These are phyloP conservation scores for Drosophila ironensis DNA, from an alignment of 1,140 invertebrate genomes.

Conservation along the genomic window DNA sequence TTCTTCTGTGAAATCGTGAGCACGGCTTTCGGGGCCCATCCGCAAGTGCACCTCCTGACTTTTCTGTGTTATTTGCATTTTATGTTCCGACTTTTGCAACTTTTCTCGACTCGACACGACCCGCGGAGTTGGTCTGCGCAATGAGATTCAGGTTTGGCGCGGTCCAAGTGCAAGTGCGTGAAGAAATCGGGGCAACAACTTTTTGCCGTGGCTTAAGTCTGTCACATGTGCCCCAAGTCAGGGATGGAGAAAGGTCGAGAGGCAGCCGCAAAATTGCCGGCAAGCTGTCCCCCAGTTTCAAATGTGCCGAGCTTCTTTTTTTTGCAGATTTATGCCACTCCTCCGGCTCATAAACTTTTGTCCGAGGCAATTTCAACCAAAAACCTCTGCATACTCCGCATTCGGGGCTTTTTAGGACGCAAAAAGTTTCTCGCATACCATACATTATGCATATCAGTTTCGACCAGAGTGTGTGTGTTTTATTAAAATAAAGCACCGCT, in stretches of 20 bases:
- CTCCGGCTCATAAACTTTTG: constrained; percentile 36
- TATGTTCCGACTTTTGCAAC: constrained; percentile 1
- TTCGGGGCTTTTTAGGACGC: constrained; percentile 23
- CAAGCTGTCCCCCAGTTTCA: constrained; percentile 9
- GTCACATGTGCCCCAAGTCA: neutral
- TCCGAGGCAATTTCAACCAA: constrained; percentile 37
- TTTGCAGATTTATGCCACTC: constrained; percentile 47
- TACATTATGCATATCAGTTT: constrained; percentile 60
- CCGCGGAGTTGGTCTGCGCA: neutral
- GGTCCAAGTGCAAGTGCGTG: constrained; percentile 22
- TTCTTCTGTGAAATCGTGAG: constrained; percentile 3
- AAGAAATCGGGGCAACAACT: constrained; percentile 8
- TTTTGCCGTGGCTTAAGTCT: constrained; percentile 3
- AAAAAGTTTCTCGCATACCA: constrained; percentile 53
- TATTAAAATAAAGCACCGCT: constrained; percentile 36
- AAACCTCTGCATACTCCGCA: neutral
- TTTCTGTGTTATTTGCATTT: constrained; percentile 1
- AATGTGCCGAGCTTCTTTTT: constrained; percentile 6
- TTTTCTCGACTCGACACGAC: neutral
- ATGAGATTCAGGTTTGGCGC: neutral
- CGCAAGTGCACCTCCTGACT: constrained; percentile 3
- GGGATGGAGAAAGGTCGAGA: neutral
- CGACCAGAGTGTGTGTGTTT: constrained; percentile 17
- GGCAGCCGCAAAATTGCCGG: constrained; percentile 1
- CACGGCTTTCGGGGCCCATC: neutral